phyloP scores from a whole-genome alignment of 2,113 vertebrate species.

The Anguilla rostrata region DNA sequence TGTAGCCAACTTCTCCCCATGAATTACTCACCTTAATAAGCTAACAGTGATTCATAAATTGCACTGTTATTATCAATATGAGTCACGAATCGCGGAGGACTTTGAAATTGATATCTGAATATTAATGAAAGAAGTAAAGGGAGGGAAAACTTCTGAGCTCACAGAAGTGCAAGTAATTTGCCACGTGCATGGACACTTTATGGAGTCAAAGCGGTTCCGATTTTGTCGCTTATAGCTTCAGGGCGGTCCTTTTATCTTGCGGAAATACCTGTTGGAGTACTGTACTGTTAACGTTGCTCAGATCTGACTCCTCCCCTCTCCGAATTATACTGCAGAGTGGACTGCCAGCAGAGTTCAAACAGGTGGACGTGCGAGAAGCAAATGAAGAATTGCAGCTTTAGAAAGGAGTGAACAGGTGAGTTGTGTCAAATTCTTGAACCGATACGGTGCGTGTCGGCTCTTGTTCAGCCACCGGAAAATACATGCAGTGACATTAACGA shows the following conservation, averaged over 20 bases:
- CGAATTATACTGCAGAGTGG: neutral
- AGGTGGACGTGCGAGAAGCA: slow-evolving; percentile 9
- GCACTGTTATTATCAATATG: neutral
- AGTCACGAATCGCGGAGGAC: neutral
- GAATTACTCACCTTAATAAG: neutral
- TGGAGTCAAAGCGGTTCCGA: neutral
- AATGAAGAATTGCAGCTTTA: neutral
- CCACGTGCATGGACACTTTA: neutral
- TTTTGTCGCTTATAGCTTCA: neutral
- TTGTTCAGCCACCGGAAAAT: neutral
- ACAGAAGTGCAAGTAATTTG: neutral
- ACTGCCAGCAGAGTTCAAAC: neutral
- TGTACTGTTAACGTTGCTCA: neutral
- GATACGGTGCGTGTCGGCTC: neutral
- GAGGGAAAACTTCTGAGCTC: neutral
- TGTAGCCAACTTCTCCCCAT: neutral
- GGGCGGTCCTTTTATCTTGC: neutral
- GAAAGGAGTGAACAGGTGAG: slow-evolving; percentile 3
- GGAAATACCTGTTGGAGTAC: slow-evolving; percentile 13
- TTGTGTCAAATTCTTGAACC: neutral
- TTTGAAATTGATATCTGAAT: neutral
- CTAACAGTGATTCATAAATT: neutral
- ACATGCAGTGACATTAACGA: neutral
- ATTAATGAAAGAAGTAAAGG: neutral
- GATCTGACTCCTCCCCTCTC: neutral